Evolutionary conservation across 2,888 invertebrate genomes (phyloP), one percentile per base, ranked within the genome.

Genomic region (Calliopum simillimum): DNA sequence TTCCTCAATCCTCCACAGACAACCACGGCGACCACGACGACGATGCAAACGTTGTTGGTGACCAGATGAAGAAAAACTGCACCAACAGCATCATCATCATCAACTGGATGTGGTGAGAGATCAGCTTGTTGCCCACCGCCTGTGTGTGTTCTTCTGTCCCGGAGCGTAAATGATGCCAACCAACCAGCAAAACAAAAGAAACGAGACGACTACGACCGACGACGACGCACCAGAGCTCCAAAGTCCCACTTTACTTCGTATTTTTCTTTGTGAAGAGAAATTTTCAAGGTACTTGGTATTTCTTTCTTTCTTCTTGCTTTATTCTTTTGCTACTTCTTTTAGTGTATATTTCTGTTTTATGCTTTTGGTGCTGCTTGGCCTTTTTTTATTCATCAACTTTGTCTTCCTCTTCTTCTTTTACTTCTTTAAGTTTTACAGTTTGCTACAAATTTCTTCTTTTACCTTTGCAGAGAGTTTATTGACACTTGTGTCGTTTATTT

Each of bases 401-500:
- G 19, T 44, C 41, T 49, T 43, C 59, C 47, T n/a, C 33, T 49
- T 43, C 59, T 44, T n/a, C 33, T 68, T 55, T 25, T 61, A 19
- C 51, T 68, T 51, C 51, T 47, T 43, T 41, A 47, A 12, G 41
- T 51, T 53, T 16, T 49, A 16, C 64, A 25, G 23, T 25, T 25
- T 68, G 46, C 62, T 68, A 61, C 25, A 59, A 58, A 62, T 55
- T 68, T 53, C 43, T 65, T 55, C 23, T 62, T 62, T 68, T 55
- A 55, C 62, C 68, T 55, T 68, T 67, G 33, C 43, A 43, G 25
- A 81, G 80, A 80, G 80, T 81, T 80, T 81, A 80, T 80, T 80
- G 81, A 80, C 80, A 80, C 80, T 80, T 80, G 79, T 76, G 77
- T 75, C 79, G 75, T 79, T 78, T 76, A 80, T 56, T 66, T 56